Conservation (phyloP, 2,113 vertebrate genomes). For the Ancistrus triradiatus region DNA sequence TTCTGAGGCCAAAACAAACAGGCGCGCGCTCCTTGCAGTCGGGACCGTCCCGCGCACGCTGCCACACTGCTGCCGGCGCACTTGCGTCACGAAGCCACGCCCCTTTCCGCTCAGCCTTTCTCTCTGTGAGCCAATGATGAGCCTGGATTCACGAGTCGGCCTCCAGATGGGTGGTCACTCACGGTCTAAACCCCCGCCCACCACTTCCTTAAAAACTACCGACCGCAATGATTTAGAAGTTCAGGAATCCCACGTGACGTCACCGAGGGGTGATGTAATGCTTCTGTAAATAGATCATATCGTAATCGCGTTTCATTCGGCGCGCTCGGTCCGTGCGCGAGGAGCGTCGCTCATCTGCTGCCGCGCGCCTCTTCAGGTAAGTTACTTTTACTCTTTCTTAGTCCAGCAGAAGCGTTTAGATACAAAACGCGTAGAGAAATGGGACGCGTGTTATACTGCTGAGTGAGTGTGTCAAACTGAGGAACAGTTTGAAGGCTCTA, state of each 20-base stretch:
- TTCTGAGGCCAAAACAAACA: slow-evolving; percentile 10
- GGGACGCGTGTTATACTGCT: not conserved
- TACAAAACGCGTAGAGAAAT: not conserved
- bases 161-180: slow-evolving; percentile 38
- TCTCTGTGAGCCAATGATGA: slow-evolving; percentile 34
- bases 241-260: slow-evolving; percentile 99
- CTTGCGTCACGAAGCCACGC: not conserved
- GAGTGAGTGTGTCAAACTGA: not conserved
- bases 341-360: slow-evolving; percentile 74
- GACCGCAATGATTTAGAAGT: slow-evolving; percentile 99
- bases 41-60: slow-evolving; percentile 44
- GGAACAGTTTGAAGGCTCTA: slow-evolving; percentile 34
- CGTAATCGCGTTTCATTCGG: slow-evolving; percentile 97
- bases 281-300: slow-evolving; percentile 98
- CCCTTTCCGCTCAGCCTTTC: not conserved
- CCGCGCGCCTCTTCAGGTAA: slow-evolving; percentile 79
- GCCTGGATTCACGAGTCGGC: slow-evolving; percentile 37
- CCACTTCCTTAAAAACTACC: slow-evolving; percentile 56
- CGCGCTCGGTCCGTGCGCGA: slow-evolving; percentile 86
- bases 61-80: slow-evolving; percentile 32
- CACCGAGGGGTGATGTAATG: slow-evolving; percentile 97
- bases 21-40: not conserved
- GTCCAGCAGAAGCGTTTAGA: not conserved
- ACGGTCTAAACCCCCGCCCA: slow-evolving; percentile 37
- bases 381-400: slow-evolving; percentile 59